Evolutionary conservation across 2,113 vertebrate genomes (phyloP).

Genomic region (Herpailurus yagouaroundi): DNA sequence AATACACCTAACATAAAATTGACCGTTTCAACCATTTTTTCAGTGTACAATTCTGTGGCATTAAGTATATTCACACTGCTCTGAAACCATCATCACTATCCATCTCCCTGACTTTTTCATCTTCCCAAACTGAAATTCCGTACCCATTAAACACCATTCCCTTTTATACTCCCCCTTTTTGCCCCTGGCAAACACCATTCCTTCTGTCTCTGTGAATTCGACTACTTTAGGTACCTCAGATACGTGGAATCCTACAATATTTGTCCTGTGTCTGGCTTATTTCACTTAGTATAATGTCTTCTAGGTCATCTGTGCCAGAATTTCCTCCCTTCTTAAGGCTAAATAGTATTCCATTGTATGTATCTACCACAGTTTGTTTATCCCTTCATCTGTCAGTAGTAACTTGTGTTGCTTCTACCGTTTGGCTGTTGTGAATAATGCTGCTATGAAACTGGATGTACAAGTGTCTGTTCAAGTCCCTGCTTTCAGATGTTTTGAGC

Average conservation of each 20-base stretch:
- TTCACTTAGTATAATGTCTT: constrained; percentile 53
- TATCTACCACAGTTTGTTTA: not conserved
- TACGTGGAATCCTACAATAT: constrained; percentile 40
- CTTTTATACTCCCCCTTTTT: not conserved
- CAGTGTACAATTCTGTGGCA: constrained; percentile 37
- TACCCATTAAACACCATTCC: constrained; percentile 8
- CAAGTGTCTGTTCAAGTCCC: constrained; percentile 52
- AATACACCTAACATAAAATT: constrained; percentile 44
- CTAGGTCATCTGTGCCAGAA: constrained; percentile 39
- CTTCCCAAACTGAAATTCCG: constrained; percentile 21
- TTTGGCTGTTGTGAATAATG: constrained; percentile 52
- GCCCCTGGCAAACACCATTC: not conserved
- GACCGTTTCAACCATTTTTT: constrained; percentile 47
- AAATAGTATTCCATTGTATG: constrained; percentile 50
- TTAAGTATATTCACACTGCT: constrained; percentile 49
- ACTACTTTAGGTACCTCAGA: not conserved
- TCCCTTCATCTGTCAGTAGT: not conserved
- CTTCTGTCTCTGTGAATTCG: constrained; percentile 45
- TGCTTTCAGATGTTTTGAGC: constrained; percentile 45
- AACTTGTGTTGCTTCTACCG: constrained; percentile 9
- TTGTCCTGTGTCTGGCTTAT: constrained; percentile 46
- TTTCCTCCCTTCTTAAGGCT: constrained; percentile 33
- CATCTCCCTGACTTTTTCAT: constrained; percentile 49
- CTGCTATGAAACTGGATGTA: not conserved
- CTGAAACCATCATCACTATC: not conserved